These are phyloP conservation scores for Stichodactyla mertensii DNA, from an alignment of 64 coral and sea anemone genomes.

Conservation along the genomic window DNA sequence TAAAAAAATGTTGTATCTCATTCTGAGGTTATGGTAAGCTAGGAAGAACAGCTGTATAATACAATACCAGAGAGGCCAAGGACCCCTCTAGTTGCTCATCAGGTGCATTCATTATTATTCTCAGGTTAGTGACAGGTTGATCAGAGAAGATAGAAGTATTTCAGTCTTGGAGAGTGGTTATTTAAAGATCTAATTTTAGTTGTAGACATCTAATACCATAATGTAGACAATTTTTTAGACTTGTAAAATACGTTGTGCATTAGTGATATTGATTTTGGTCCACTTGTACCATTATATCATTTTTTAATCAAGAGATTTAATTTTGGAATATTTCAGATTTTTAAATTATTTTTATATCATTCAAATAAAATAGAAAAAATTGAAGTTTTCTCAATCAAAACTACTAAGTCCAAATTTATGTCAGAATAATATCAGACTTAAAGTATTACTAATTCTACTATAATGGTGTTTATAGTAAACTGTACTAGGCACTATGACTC, in stretches of 20 bases:
- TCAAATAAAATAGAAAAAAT: not conserved
- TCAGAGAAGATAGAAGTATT: too few relatives aligned
- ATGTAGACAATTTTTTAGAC: not conserved
- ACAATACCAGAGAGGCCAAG: too few relatives aligned
- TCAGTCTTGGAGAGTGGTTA: too few relatives aligned
- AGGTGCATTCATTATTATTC: too few relatives aligned
- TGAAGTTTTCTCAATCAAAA: not conserved
- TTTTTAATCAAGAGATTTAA: slow-evolving; percentile 4
- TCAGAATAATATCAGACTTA: not conserved
- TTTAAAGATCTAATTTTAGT: not conserved
- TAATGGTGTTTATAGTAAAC: too few relatives aligned
- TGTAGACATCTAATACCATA: not conserved
- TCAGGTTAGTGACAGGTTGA: too few relatives aligned
- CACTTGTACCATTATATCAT: not conserved
- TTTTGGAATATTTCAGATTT: slow-evolving; percentile 4
- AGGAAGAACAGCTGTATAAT: too few relatives aligned
- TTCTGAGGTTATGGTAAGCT: too few relatives aligned
- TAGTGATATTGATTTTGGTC: not conserved
- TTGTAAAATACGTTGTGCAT: not conserved
- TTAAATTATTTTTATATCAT: slow-evolving; percentile 3
- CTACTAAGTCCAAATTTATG: not conserved
- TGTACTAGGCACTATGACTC: too few relatives aligned
- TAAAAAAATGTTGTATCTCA: too few relatives aligned
- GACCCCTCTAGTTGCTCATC: too few relatives aligned
- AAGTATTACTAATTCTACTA: not conserved